A percentile compares a stretch with the other conserved stretches of the same genome.
Conservation (phyloP, 2,113 vertebrate species). For the Noturus placidus region DNA sequence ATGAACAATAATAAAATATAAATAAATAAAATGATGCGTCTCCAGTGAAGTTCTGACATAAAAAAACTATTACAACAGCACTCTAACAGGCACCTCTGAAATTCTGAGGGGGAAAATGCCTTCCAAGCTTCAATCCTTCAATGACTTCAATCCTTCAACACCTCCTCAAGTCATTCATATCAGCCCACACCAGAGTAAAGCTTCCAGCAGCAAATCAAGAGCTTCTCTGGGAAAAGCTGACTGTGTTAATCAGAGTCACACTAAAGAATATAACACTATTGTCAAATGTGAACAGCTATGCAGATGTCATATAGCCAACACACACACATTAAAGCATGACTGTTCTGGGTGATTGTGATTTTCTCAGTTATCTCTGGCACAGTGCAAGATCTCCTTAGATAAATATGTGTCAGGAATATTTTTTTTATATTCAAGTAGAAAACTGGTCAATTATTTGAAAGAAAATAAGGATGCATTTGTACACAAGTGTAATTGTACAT, state of each 20-base stretch:
- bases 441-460: background rate
- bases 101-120: background rate
- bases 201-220: background rate
- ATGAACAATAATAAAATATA: background rate
- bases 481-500: too few relatives aligned
- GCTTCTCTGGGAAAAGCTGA: background rate
- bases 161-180: background rate
- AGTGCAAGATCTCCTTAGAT: background rate
- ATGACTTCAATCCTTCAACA: background rate
- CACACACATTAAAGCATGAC: background rate
- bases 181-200: conserved; percentile 2
- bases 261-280: background rate
- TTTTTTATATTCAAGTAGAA: background rate
- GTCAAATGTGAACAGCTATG: background rate
- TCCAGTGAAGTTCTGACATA: background rate
- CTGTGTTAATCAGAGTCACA: conserved; percentile 10
- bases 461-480: background rate
- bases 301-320: background rate
- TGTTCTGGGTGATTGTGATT: background rate
- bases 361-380: background rate
- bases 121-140: too few relatives aligned
- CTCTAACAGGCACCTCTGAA: background rate
- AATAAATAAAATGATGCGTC: background rate
- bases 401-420: background rate
- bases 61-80: background rate